These are phyloP conservation scores for Xiphophorus maculatus DNA, from an alignment of 2,113 vertebrate genomes.

Conservation along the genomic window DNA sequence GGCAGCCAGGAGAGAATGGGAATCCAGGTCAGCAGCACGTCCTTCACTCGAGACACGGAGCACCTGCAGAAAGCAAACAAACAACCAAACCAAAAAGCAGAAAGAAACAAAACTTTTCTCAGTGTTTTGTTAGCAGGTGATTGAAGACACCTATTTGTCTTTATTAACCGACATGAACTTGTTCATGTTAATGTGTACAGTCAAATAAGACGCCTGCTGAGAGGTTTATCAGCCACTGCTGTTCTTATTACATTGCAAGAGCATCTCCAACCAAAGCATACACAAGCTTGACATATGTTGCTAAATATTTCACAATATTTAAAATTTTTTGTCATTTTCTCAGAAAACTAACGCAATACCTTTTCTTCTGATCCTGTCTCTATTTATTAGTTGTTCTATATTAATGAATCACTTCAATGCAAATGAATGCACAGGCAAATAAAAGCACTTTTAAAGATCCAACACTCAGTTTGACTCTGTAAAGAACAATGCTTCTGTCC, in stretches of 20 bases:
- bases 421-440: not conserved
- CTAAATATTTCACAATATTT: too few species aligned
- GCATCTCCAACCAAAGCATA: not conserved
- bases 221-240: constrained; percentile 30
- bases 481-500: too few species aligned
- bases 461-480: not conserved
- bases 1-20: constrained; percentile 90
- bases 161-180: not conserved
- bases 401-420: not conserved
- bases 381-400: not conserved
- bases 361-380: too few species aligned
- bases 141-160: not conserved
- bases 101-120: not conserved
- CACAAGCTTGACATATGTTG: too few species aligned
- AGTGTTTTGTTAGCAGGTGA: too few species aligned
- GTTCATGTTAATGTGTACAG: not conserved
- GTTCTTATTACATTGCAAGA: not conserved
- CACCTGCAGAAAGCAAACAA: constrained; percentile 76
- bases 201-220: constrained; percentile 16
- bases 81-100: too few species aligned
- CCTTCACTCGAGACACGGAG: constrained; percentile 74
- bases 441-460: not conserved
- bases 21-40: constrained; percentile 76
- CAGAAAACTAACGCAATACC: too few species aligned
- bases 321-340: too few species aligned